phyloP scores from a whole-genome alignment of 1,140 invertebrate genomes.

The Halesus radiatus region DNA sequence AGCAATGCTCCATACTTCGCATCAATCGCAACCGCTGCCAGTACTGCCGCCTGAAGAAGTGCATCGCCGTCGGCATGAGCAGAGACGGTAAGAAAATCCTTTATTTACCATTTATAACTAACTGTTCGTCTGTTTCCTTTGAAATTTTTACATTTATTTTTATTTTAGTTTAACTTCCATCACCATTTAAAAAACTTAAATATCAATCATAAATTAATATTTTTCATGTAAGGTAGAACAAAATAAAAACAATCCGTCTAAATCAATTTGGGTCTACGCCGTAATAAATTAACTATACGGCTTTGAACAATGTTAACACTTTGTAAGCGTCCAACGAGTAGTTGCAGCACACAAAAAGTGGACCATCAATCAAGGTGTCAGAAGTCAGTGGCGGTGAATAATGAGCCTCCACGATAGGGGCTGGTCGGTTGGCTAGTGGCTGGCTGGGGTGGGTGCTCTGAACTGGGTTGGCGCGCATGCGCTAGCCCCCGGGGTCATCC shows the following conservation, averaged over 20 bases:
- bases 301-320: neutral
- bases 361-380: slow-evolving; percentile 29
- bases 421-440: neutral
- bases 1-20: slow-evolving; percentile 95
- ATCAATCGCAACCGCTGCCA: slow-evolving; percentile 98
- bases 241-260: too few relatives aligned
- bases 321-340: neutral
- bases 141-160: too few relatives aligned
- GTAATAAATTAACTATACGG: neutral
- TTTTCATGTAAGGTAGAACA: too few relatives aligned
- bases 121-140: too few relatives aligned
- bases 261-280: too few relatives aligned
- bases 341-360: neutral
- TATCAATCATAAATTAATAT: too few relatives aligned
- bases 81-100: slow-evolving; percentile 88
- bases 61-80: slow-evolving; percentile 98
- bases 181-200: too few relatives aligned
- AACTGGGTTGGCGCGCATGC: slow-evolving; percentile 47
- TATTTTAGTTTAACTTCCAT: too few relatives aligned
- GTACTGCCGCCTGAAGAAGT: slow-evolving; percentile 97
- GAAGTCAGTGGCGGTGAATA: slow-evolving; percentile 33
- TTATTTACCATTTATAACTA: neutral
- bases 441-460: slow-evolving; percentile 6
- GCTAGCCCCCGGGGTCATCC: slow-evolving; percentile 36
- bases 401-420: neutral